Conservation (phyloP, 2,888 invertebrate genomes). For the Ferrisia virgata region DNA sequence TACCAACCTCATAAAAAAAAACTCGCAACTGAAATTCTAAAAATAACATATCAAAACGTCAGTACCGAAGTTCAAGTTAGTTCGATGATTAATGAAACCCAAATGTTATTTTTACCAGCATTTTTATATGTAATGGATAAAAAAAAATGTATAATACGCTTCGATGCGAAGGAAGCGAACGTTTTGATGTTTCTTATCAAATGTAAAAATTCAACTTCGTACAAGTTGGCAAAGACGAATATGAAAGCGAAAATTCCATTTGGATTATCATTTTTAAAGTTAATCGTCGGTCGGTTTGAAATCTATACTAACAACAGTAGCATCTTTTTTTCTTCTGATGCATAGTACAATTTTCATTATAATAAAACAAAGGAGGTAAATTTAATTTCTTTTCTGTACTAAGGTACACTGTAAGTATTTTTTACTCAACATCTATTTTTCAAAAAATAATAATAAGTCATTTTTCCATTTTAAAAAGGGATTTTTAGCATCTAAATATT, state of each 20-base stretch:
- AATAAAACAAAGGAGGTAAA: neutral
- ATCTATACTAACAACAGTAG: neutral
- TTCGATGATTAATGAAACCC: neutral
- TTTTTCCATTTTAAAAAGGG: neutral
- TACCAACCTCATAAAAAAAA: neutral
- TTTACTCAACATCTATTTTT: too few relatives aligned
- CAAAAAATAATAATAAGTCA: too few relatives aligned
- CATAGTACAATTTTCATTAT: neutral
- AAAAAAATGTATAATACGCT: neutral
- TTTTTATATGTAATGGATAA: neutral
- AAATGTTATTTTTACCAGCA: neutral
- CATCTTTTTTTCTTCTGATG: neutral
- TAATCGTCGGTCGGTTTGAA: neutral
- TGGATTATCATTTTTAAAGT: neutral
- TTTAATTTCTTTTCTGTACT: too few relatives aligned
- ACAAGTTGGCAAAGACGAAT: neutral
- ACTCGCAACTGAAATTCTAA: neutral
- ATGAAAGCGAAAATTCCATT: neutral
- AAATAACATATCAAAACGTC: neutral
- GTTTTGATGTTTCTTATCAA: neutral
- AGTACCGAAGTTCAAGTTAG: neutral
- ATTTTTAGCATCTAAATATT: too few relatives aligned
- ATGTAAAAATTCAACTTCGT: neutral
- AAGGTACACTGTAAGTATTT: too few relatives aligned
- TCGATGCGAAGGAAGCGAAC: neutral